phyloP scores from a whole-genome alignment of 1,140 invertebrate genomes.

The Phthorimaea operculella region DNA sequence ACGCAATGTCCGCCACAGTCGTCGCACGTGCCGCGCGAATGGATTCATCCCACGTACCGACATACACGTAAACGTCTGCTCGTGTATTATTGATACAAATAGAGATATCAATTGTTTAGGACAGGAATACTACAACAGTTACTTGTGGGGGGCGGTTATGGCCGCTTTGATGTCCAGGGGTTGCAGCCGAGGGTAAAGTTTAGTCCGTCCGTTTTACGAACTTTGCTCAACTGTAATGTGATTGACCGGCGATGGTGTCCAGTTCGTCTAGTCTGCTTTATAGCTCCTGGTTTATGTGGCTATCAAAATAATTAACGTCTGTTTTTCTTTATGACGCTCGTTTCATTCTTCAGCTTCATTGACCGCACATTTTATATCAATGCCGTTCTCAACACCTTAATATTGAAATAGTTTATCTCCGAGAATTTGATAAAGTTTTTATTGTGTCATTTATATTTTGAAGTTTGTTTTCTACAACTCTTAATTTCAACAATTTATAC shows the following conservation, averaged over 20 bases:
- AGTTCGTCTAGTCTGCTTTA: not conserved
- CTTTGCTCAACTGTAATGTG: conserved; percentile 19
- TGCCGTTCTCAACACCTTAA: no score
- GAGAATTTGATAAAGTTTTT: no score
- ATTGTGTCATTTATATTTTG: no score
- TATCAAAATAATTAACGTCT: not conserved
- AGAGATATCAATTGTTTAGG: conserved; percentile 66
- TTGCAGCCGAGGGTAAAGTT: conserved; percentile 18
- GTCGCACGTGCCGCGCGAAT: conserved; percentile 22
- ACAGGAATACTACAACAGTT: conserved; percentile 41
- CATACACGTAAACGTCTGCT: conserved; percentile 58
- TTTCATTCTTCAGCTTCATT: not conserved
- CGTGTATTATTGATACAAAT: conserved; percentile 66
- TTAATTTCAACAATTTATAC: no score
- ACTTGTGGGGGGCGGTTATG: conserved; percentile 23
- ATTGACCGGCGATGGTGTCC: conserved; percentile 21
- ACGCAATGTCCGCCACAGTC: conserved; percentile 23
- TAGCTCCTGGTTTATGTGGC: not conserved
- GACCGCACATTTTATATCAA: no score
- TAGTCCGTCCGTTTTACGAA: conserved; percentile 28
- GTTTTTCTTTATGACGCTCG: not conserved
- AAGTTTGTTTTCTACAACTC: no score
- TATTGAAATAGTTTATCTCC: no score
- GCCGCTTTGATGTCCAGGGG: conserved; percentile 15
- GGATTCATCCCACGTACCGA: conserved; percentile 55